A percentile compares a stretch with the other conserved stretches of the same genome.
Conservation (phyloP, 2,888 invertebrate genomes). For the Cataglyphis rosenhaueri region DNA sequence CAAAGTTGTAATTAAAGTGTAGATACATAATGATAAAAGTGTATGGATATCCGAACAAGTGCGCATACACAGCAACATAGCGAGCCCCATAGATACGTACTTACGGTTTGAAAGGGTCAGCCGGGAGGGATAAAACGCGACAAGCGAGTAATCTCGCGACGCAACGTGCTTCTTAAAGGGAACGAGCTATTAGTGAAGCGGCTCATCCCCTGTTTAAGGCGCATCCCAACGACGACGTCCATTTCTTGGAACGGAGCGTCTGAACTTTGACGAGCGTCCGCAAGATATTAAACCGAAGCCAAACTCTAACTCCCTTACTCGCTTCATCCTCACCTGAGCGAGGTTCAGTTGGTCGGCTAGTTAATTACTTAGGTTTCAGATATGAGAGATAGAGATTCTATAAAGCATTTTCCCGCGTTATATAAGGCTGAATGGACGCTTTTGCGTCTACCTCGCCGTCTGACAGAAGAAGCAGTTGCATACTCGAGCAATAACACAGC, state of each 20-base stretch:
- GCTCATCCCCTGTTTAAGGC: constrained; percentile 43
- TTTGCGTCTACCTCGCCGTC: constrained; percentile 47
- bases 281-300: constrained; percentile 56
- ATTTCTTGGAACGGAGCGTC: constrained; percentile 30
- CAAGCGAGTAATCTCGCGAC: constrained; percentile 34
- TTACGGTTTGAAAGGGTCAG: not conserved
- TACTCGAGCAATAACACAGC: constrained; percentile 68
- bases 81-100: not conserved
- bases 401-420: constrained; percentile 39
- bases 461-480: constrained; percentile 57
- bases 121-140: constrained; percentile 31
- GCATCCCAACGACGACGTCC: constrained; percentile 5
- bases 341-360: constrained; percentile 56
- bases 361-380: constrained; percentile 69
- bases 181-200: constrained; percentile 41
- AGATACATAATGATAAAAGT: constrained; percentile 23
- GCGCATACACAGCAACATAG: not conserved
- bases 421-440: constrained; percentile 41
- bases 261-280: constrained; percentile 53
- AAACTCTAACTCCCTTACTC: constrained; percentile 47
- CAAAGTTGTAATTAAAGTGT: constrained; percentile 9
- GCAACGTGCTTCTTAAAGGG: constrained; percentile 48
- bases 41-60: not conserved
- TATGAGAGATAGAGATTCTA: constrained; percentile 58
- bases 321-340: constrained; percentile 49